Evolutionary conservation across 2,797 vertebrate genomes (phyloP), one percentile per base, ranked within the genome.

Genomic region (Xenops minutus): DNA sequence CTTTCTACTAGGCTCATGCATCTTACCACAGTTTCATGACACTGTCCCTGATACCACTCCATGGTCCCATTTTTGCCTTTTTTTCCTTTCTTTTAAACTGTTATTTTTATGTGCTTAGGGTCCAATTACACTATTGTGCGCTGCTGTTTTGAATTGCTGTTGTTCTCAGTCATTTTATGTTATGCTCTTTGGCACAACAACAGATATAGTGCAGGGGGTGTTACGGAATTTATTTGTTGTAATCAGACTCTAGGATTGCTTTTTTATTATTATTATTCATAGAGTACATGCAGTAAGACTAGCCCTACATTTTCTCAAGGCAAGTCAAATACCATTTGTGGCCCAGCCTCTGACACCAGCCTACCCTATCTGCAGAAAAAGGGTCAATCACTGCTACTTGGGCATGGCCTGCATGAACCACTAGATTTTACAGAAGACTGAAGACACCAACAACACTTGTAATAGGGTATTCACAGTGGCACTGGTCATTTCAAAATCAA

Each of bases 11-110:
- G 94, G 92, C 83, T 96, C 92, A 95, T 84, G 95, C 95, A 92
- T 97, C 96, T 96, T 85, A 92, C 90, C 92, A 97, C 88, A 91
- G 93, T 93, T 96, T 74, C 91, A 86, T 83, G 97, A 97, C 88
- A 96, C 72, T 93, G 91, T 95, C 78, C 89, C 96, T 69, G 80
- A 88, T 94, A 96, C 79, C 78, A 93, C 89, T 62, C 48, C 93
- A 59, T 17, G 63, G 72, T 91, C 78, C 72, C 89, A 96, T 80
- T 96, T 94, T 95, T 95, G 73, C 49, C 63, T 95, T 62, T 49
- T 71, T 73, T 49, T 14, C 6, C 14, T 85, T 91, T 87, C 85
- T 87, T 89, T 92, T 61, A 93, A 95, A 88, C 39, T 5, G 27
- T 93, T 82, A 85, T 92, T 96, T 96, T 94, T 82, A 91, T 87